Evolutionary conservation across 23 tunicate species (phyloP).

Genomic region (Trididemnum clinides): DNA sequence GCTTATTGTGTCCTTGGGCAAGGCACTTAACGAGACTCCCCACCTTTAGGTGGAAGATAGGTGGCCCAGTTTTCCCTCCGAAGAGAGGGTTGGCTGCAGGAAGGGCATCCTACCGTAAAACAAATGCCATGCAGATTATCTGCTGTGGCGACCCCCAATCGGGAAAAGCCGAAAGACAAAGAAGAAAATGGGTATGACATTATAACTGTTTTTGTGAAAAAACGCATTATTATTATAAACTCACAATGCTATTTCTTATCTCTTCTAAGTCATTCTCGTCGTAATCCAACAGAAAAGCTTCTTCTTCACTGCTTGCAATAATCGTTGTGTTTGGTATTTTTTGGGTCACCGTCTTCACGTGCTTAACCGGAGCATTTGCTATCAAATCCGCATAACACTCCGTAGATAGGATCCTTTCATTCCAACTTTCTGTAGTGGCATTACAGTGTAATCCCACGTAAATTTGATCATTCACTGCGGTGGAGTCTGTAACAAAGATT

Average conservation of each 20-base stretch:
- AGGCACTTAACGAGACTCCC: too few species aligned
- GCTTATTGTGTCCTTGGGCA: too few species aligned
- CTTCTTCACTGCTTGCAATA: not conserved
- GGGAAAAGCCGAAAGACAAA: not conserved
- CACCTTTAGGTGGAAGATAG: too few species aligned
- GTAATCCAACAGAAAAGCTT: not conserved
- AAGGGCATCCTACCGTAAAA: too few species aligned
- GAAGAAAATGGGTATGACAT: too few species aligned
- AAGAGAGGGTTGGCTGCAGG: too few species aligned
- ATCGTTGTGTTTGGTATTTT: not conserved
- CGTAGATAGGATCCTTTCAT: not conserved
- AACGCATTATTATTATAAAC: too few species aligned
- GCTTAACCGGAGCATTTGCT: not conserved
- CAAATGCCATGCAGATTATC: too few species aligned
- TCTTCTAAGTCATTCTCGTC: not conserved
- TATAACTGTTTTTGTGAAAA: too few species aligned
- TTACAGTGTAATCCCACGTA: not conserved
- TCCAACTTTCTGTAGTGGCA: constrained; percentile 10
- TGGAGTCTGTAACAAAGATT: not conserved
- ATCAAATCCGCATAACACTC: not conserved
- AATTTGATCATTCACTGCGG: not conserved
- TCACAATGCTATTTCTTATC: too few species aligned
- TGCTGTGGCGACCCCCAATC: too few species aligned
- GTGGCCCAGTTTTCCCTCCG: too few species aligned
- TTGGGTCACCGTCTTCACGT: not conserved